Evolutionary conservation across 2,113 vertebrate genomes (phyloP).

Genomic region (Aptenodytes forsteri): DNA sequence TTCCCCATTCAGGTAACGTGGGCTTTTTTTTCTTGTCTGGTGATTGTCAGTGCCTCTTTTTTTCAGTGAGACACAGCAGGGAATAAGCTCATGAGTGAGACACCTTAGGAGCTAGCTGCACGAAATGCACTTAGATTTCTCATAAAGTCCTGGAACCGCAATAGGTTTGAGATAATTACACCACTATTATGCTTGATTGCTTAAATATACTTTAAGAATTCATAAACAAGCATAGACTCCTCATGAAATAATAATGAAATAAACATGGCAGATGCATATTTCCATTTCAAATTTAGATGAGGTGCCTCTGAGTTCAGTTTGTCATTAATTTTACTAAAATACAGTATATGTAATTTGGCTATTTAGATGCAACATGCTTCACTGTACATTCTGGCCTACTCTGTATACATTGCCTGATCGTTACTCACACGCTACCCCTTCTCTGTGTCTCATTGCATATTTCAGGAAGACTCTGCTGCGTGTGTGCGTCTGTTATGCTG

Average conservation of each 20-base stretch:
- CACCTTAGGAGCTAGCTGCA: slow-evolving; percentile 19
- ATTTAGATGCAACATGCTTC: slow-evolving; percentile 17
- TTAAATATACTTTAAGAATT: slow-evolving; percentile 70
- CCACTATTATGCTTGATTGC: slow-evolving; percentile 64
- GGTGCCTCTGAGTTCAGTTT: slow-evolving; percentile 7
- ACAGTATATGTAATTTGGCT: slow-evolving; percentile 12
- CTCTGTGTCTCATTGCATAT: background rate
- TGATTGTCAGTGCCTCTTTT: background rate
- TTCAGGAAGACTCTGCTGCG: background rate
- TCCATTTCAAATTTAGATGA: slow-evolving; percentile 50
- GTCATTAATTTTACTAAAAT: slow-evolving; percentile 31
- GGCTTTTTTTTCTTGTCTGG: background rate
- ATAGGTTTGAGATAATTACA: slow-evolving; percentile 64
- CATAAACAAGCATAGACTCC: slow-evolving; percentile 60
- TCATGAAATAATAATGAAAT: slow-evolving; percentile 67
- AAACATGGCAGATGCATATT: slow-evolving; percentile 49
- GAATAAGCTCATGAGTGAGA: background rate
- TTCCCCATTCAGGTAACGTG: background rate
- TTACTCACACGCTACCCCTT: background rate
- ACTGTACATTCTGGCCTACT: background rate
- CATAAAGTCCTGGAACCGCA: slow-evolving; percentile 42
- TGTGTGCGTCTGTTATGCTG: accelerated
- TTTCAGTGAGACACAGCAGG: background rate
- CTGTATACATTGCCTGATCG: background rate
- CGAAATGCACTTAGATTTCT: slow-evolving; percentile 35